These are phyloP conservation scores for Anastrepha ludens DNA, from an alignment of 1,140 invertebrate species.

Conservation along the genomic window DNA sequence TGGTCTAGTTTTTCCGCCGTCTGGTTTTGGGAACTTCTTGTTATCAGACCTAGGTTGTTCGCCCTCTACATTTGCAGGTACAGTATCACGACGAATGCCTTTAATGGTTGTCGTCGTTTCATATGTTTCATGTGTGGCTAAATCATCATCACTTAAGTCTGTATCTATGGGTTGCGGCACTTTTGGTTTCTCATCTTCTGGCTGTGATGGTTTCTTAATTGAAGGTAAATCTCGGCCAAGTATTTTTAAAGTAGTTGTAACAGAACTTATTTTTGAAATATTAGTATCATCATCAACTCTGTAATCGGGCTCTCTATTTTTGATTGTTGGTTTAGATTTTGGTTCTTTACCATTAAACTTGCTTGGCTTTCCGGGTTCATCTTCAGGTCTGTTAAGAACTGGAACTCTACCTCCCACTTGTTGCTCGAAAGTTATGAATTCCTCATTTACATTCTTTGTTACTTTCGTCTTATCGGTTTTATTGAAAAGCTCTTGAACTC, in stretches of 20 bases:
- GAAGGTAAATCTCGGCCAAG: background rate
- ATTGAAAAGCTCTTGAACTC: conserved; percentile 52
- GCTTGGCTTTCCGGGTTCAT: background rate
- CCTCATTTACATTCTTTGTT: conserved; percentile 64
- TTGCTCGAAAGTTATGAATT: conserved; percentile 68
- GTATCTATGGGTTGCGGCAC: background rate
- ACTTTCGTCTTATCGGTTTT: conserved; percentile 45
- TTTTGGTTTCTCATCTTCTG: background rate
- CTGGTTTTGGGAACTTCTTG: background rate
- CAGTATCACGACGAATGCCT: too few relatives aligned
- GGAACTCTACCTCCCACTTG: background rate
- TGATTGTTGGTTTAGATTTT: background rate
- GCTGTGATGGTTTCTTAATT: background rate
- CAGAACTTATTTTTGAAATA: background rate
- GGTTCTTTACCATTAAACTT: background rate
- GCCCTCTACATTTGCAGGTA: background rate
- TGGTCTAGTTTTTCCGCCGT: background rate
- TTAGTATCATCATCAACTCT: background rate
- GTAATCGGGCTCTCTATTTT: background rate
- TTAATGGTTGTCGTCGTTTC: background rate
- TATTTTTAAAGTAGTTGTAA: background rate
- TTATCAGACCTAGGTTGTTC: background rate
- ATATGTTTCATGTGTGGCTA: background rate
- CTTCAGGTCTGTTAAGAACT: background rate
- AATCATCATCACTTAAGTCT: background rate